Percentiles rank a stretch among this genome's conserved stretches.
Conservation (phyloP, 2,113 vertebrate species). For the Lichenostomus cassidix region DNA sequence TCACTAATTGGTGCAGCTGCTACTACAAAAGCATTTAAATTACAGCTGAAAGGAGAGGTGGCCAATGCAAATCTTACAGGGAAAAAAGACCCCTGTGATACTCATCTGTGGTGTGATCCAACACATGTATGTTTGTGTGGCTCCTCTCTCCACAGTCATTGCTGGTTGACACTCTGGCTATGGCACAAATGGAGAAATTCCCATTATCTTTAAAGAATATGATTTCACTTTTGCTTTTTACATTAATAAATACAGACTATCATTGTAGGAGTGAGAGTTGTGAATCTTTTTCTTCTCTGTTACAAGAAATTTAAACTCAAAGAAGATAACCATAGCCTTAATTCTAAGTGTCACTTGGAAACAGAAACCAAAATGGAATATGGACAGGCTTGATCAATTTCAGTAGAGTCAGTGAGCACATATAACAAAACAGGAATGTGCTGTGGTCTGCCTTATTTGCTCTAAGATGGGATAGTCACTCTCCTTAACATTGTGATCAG, state of each 20-base stretch:
- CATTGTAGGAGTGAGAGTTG: not conserved
- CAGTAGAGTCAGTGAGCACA: not conserved
- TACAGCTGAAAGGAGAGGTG: not conserved
- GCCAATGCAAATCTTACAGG: not conserved
- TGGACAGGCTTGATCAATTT: not conserved
- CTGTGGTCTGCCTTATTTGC: not conserved
- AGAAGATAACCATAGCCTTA: not conserved
- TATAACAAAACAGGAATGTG: not conserved
- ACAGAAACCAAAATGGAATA: not conserved
- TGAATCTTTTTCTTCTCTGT: not conserved
- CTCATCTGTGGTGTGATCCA: not conserved
- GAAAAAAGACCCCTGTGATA: not conserved
- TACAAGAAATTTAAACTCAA: not conserved
- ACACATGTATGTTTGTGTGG: not conserved
- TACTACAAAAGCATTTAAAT: constrained; percentile 8
- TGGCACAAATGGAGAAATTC: not conserved
- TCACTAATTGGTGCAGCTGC: constrained; percentile 42
- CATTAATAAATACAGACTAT: not conserved
- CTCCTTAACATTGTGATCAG: not conserved
- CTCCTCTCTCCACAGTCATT: not conserved
- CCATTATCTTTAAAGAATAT: not conserved
- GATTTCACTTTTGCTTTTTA: not conserved
- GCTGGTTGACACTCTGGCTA: not conserved
- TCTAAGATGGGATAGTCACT: not conserved
- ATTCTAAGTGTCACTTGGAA: not conserved